Evolutionary conservation across 2,113 vertebrate species (phyloP).

Genomic region (Albula goreensis): DNA sequence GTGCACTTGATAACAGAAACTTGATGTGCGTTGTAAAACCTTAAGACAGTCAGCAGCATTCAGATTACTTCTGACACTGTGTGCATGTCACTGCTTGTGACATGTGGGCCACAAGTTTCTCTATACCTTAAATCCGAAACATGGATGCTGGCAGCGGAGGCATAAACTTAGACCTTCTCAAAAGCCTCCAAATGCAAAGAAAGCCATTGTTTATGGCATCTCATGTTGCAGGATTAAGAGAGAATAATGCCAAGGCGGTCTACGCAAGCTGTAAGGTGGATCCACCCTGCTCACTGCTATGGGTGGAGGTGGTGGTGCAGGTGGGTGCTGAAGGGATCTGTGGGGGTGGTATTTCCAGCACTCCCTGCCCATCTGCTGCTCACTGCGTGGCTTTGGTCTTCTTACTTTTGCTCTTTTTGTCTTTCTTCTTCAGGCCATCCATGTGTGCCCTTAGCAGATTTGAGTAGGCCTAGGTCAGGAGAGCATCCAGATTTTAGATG

Average conservation of each 20-base stretch:
- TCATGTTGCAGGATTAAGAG: not conserved
- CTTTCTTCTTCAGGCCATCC: constrained; percentile 98
- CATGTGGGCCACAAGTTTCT: not conserved
- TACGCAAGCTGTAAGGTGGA: not conserved
- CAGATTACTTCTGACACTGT: not conserved
- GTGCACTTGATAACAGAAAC: not conserved
- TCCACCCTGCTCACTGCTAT: not conserved
- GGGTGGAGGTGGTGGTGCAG: constrained; percentile 20
- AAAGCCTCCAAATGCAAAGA: not conserved
- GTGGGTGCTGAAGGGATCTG: constrained; percentile 32
- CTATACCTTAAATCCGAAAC: not conserved
- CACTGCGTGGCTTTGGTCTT: constrained; percentile 95
- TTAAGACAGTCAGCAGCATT: not conserved
- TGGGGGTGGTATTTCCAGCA: constrained; percentile 33
- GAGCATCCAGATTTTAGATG: not conserved
- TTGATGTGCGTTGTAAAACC: not conserved
- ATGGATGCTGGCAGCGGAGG: not conserved
- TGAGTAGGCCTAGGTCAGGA: constrained; percentile 84
- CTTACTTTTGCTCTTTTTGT: constrained; percentile 98
- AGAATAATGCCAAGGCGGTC: not conserved
- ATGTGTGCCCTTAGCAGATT: constrained; percentile 96
- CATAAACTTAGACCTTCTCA: not conserved
- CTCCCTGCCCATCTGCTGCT: constrained; percentile 54
- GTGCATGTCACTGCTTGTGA: not conserved
- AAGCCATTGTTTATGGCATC: not conserved